Evolutionary conservation across 2,113 vertebrate genomes (phyloP).

Genomic region (Holacanthus passer): DNA sequence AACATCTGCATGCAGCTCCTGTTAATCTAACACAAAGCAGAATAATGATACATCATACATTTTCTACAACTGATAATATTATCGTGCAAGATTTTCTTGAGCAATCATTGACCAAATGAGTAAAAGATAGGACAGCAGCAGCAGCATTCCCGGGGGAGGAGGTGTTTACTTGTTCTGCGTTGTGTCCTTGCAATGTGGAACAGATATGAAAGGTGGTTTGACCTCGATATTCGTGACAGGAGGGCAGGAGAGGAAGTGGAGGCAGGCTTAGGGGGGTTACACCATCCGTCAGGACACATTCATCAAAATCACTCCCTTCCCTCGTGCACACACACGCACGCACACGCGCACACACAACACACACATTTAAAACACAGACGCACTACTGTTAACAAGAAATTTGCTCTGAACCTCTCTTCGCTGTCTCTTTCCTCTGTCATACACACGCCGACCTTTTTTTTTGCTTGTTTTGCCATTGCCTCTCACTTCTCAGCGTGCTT

Average conservation of each 20-base stretch:
- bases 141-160: constrained; percentile 1
- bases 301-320: constrained; percentile 65
- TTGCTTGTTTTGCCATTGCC: background rate
- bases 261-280: constrained; percentile 73
- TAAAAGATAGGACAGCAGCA: constrained; percentile 10
- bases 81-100: too few relatives aligned
- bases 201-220: constrained; percentile 74
- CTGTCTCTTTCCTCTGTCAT: background rate
- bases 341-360: constrained; percentile 10
- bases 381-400: constrained; percentile 10
- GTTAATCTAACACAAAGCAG: background rate
- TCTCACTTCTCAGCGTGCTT: constrained; percentile 17
- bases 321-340: background rate
- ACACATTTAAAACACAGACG: constrained; percentile 19
- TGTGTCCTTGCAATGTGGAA: constrained; percentile 53
- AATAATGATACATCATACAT: background rate
- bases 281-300: constrained; percentile 78
- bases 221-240: constrained; percentile 73
- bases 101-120: background rate
- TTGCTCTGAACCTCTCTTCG: constrained; percentile 12
- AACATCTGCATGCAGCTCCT: background rate
- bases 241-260: constrained; percentile 63
- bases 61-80: too few relatives aligned
- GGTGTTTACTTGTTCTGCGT: constrained; percentile 30
- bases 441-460: background rate